phyloP scores from a whole-genome alignment of 1,140 invertebrate species.

The Penaeus chinensis region DNA sequence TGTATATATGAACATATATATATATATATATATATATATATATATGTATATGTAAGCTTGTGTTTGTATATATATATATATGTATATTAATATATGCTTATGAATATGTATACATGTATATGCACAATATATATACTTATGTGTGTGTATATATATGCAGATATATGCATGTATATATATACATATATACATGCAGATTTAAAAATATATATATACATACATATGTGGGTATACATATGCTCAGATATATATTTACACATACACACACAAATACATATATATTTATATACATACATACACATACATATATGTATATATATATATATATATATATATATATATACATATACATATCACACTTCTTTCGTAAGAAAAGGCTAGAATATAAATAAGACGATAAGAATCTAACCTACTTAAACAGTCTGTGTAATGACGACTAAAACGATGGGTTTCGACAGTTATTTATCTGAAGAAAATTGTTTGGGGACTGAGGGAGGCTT shows the following conservation, averaged over 20 bases:
- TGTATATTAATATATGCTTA: too few species aligned
- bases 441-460: too few species aligned
- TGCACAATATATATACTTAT: constrained; percentile 1
- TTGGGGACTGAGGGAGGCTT: too few species aligned
- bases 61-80: too few species aligned
- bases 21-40: background rate
- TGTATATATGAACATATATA: background rate
- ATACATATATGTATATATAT: constrained; percentile 8
- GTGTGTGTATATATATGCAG: background rate
- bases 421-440: too few species aligned
- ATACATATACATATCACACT: constrained; percentile 10
- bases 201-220: background rate
- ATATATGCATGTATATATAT: background rate
- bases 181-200: background rate
- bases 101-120: too few species aligned
- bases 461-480: too few species aligned
- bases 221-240: constrained; percentile 1
- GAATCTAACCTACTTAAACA: too few species aligned
- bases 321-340: constrained; percentile 12
- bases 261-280: background rate
- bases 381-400: too few species aligned
- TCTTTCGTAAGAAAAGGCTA: too few species aligned
- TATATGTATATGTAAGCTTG: background rate
- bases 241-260: background rate
- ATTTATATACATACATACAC: background rate